These are phyloP conservation scores for Sapajus apella DNA, from an alignment of 2,113 vertebrate species.

Conservation along the genomic window DNA sequence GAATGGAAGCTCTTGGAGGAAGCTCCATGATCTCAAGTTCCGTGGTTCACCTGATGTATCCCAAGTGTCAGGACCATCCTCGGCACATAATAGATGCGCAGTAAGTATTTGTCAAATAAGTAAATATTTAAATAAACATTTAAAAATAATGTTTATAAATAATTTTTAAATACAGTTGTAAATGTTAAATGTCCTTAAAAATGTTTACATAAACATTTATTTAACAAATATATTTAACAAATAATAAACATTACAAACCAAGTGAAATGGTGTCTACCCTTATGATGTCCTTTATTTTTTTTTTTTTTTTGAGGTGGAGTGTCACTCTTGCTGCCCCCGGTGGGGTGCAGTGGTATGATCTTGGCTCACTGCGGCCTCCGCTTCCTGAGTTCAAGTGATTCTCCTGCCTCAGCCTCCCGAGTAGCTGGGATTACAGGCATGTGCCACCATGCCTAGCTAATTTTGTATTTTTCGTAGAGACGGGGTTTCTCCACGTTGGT, in stretches of 20 bases:
- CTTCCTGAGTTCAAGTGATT: too few relatives aligned
- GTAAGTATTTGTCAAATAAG: background rate
- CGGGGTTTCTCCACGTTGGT: background rate
- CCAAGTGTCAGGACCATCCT: background rate
- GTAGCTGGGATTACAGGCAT: background rate
- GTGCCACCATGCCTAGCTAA: background rate
- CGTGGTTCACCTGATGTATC: too few relatives aligned
- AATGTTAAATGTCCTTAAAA: too few relatives aligned
- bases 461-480: background rate
- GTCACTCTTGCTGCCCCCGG: too few relatives aligned
- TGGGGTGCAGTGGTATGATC: too few relatives aligned
- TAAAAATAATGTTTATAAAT: too few relatives aligned
- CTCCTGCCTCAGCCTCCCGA: background rate
- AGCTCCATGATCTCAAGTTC: background rate
- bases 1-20: background rate
- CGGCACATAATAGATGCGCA: background rate
- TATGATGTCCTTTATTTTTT: background rate
- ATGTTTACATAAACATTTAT: too few relatives aligned
- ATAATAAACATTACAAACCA: too few relatives aligned
- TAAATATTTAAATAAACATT: background rate
- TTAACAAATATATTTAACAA: too few relatives aligned
- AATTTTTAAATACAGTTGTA: too few relatives aligned
- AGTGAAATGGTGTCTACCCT: background rate
- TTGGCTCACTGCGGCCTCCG: too few relatives aligned
- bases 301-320: too few relatives aligned